A percentile compares a stretch with the other conserved stretches of the same genome.
phyloP scores from a whole-genome alignment of 2,113 vertebrate species.

The Brienomyrus brachyistius region DNA sequence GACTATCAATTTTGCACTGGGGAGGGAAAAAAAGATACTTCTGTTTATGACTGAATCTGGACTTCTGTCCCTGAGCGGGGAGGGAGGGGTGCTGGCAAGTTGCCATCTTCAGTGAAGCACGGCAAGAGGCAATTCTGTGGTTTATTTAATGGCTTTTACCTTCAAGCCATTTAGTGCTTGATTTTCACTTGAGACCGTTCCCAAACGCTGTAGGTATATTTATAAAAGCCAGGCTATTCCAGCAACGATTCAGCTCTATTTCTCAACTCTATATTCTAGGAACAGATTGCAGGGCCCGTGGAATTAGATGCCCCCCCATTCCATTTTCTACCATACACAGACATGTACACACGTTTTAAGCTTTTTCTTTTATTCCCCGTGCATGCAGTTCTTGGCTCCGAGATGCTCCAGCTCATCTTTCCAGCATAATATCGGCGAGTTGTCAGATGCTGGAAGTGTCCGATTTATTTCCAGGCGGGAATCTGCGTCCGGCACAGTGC shows the following conservation, averaged over 20 bases:
- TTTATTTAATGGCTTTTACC: conserved; percentile 7
- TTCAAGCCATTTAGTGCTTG: conserved; percentile 6
- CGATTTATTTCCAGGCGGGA: neutral
- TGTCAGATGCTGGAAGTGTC: neutral
- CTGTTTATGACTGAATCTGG: neutral
- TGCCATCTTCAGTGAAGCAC: neutral
- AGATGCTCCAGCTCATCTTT: neutral
- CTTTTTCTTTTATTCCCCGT: neutral
- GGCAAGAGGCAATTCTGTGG: conserved; percentile 4
- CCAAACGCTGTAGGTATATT: conserved; percentile 6
- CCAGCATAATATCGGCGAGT: neutral
- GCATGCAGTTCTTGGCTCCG: neutral
- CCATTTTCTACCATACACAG: neutral
- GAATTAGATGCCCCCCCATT: neutral
- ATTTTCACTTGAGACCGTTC: conserved; percentile 2
- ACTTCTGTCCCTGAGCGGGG: neutral
- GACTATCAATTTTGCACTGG: neutral
- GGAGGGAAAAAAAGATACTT: neutral
- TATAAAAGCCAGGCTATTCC: neutral
- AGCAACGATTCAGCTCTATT: neutral
- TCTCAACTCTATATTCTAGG: neutral
- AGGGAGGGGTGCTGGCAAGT: neutral
- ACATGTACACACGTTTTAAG: neutral
- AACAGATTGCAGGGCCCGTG: neutral
- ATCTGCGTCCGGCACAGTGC: neutral